Evolutionary conservation across 1,140 invertebrate species (phyloP).

Genomic region (Apis florea): DNA sequence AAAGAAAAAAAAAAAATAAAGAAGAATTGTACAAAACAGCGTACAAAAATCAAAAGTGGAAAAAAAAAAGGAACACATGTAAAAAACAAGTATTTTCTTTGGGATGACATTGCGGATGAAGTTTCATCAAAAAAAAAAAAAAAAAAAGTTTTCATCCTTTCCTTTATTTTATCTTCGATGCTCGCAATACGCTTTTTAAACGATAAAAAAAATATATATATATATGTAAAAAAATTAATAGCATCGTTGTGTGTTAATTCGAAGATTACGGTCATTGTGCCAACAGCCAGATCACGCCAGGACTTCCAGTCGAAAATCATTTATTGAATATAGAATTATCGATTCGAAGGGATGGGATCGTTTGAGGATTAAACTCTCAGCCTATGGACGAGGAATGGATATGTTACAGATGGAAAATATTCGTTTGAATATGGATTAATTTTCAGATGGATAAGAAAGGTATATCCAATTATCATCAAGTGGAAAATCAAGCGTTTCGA

Average conservation of each 20-base stretch:
- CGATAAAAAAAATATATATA: background rate
- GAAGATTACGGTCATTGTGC: constrained; percentile 38
- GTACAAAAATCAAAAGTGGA: background rate
- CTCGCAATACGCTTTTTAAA: background rate
- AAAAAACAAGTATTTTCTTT: background rate
- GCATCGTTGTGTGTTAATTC: background rate
- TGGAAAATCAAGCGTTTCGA: too few relatives aligned
- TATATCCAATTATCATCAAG: too few relatives aligned
- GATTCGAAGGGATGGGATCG: background rate
- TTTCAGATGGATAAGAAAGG: too few relatives aligned
- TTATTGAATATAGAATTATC: background rate
- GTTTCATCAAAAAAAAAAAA: background rate
- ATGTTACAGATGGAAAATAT: too few relatives aligned
- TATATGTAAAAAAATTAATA: background rate
- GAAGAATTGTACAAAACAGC: background rate
- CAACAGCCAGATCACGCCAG: constrained; percentile 3
- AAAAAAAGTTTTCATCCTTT: background rate
- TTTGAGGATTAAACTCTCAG: background rate
- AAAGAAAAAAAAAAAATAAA: background rate
- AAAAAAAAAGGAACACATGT: background rate
- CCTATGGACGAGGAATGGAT: too few relatives aligned
- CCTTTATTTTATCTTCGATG: too few relatives aligned
- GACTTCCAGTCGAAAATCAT: background rate
- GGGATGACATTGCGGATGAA: background rate
- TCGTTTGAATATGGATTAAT: too few relatives aligned